Evolutionary conservation across 2,888 invertebrate genomes (phyloP), one percentile per base, ranked within the genome.

Genomic region (Limnephilus auricula): DNA sequence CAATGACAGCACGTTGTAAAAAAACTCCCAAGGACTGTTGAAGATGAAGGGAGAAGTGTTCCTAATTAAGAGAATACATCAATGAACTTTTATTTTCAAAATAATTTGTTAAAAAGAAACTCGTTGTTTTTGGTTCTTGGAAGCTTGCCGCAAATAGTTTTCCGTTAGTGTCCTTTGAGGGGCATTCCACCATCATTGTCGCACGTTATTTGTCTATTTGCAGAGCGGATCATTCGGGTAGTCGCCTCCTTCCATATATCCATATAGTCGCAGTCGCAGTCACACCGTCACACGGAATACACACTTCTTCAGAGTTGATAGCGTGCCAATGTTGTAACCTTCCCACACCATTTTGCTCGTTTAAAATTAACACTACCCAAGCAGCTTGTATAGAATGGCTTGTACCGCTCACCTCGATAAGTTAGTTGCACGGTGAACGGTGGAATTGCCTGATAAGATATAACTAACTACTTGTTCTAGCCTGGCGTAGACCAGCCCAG

Each of bases 261-360:
- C 79, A 45, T 4, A 86, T 34, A 18, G 30, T 9, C 79, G 79
- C 18, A n/a, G 80, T 30, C 45, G 31, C 45, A 87, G 50, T 30
- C 78, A 79, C n/a, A 89, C 25, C 40, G 85, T 45, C 45, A 40
- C 79, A 79, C 86, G 32, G 84, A 45, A 80, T 92, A 87, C 87
- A 87, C 50, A 65, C 50, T 65, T 87, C 78, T 85, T 40, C 30
- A 34, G 87, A 87, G 83, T 91, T 92, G 92, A 91, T 92, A 91
- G 85, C 30, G 82, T 92, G 92, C 92, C 92, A 92, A 92, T 92
- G 92, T 88, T 91, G 92, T 92, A 92, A 92, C 92, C 92, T 92
- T 92, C 92, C 92, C 92, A 92, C 92, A 92, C 92, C 92, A 92
- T 91, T 92, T 92, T 37, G 89, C 88, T 90, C 78, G 83, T 88